Percentiles rank a stretch among this genome's conserved stretches.
These are phyloP conservation scores for Lepidonotus clava DNA, from an alignment of 2,888 invertebrate genomes.

Conservation along the genomic window DNA sequence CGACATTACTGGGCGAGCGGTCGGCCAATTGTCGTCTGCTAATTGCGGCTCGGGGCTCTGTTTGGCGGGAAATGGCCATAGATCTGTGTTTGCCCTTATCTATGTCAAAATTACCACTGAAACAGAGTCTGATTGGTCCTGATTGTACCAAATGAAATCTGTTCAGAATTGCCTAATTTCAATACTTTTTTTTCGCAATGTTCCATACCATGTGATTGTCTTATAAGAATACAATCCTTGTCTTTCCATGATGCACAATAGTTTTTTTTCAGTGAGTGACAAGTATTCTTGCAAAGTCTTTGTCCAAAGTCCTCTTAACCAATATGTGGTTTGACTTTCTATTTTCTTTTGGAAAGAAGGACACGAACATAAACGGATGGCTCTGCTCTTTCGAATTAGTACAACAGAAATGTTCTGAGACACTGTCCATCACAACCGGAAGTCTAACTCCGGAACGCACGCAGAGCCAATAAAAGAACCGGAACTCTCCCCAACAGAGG, in stretches of 20 bases:
- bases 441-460: slow-evolving; percentile 19
- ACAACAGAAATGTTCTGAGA: not conserved
- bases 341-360: not conserved
- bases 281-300: no score
- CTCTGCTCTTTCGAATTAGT: not conserved
- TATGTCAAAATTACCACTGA: not conserved
- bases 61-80: not conserved
- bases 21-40: not conserved
- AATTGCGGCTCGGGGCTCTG: not conserved
- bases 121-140: no score
- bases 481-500: not conserved
- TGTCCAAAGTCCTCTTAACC: no score
- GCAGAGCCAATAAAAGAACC: slow-evolving; percentile 1
- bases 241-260: no score
- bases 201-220: no score
- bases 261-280: no score
- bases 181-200: no score
- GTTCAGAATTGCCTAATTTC: no score
- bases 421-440: slow-evolving; percentile 37
- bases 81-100: not conserved
- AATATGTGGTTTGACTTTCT: not conserved
- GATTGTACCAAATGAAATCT: no score
- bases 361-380: slow-evolving; percentile 11
- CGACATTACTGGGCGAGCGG: not conserved
- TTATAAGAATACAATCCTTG: no score